Evolutionary conservation across 2,797 vertebrate species (phyloP).

Genomic region (Hoplostethus mediterraneus): DNA sequence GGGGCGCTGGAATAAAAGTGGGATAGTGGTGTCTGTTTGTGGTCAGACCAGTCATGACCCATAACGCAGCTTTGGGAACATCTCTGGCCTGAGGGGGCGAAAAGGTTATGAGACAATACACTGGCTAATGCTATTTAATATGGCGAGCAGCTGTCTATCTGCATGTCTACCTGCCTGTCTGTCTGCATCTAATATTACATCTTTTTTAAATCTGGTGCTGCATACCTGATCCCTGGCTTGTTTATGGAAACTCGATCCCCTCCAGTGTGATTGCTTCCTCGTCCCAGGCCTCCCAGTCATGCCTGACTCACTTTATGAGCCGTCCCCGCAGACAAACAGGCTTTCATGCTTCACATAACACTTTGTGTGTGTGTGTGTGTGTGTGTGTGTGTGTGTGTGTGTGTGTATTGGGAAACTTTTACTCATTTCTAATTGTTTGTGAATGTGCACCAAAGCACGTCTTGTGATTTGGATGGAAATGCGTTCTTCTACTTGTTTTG

Average conservation of each 20-base stretch:
- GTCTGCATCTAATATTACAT: conserved; percentile 45
- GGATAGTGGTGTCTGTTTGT: conserved; percentile 55
- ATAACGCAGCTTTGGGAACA: conserved; percentile 62
- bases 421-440: conserved; percentile 61
- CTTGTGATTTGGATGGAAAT: conserved; percentile 14
- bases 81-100: conserved; percentile 54
- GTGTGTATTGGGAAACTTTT: conserved; percentile 57
- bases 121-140: conserved; percentile 60
- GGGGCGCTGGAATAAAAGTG: conserved; percentile 45
- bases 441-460: conserved; percentile 49
- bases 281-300: conserved; percentile 57
- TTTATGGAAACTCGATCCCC: conserved; percentile 65
- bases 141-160: conserved; percentile 57
- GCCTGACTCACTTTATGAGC: conserved; percentile 71
- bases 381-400: conserved; percentile 18
- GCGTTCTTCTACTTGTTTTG: conserved; percentile 22
- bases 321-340: conserved; percentile 55
- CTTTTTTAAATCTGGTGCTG: conserved; percentile 54
- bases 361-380: conserved; percentile 40
- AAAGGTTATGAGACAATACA: conserved; percentile 63
- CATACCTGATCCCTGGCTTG: conserved; percentile 57
- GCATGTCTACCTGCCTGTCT: conserved; percentile 48
- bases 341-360: conserved; percentile 52
- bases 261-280: conserved; percentile 58
- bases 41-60: conserved; percentile 51